Percentiles rank a stretch among this genome's conserved stretches.
These are phyloP conservation scores for Motacilla tschutschensis DNA, from an alignment of 2,113 vertebrate genomes.

Conservation along the genomic window DNA sequence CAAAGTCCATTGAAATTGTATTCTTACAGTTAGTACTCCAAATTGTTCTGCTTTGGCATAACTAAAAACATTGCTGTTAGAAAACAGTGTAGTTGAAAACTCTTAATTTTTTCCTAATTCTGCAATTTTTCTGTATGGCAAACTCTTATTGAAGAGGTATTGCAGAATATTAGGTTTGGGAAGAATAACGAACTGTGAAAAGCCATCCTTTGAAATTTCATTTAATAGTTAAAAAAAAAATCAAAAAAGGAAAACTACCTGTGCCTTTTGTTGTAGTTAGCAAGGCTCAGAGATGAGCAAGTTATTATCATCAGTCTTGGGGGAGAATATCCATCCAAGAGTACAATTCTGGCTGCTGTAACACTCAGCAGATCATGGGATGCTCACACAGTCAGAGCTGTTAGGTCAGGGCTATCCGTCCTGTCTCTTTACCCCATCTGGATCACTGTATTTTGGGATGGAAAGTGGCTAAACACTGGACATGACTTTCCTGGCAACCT, in stretches of 20 bases:
- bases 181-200: neutral
- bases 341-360: neutral
- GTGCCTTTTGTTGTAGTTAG: neutral
- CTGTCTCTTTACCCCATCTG: neutral
- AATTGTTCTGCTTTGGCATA: neutral
- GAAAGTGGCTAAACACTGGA: neutral
- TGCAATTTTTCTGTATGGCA: neutral
- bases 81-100: neutral
- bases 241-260: neutral
- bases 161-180: neutral
- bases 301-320: neutral
- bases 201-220: neutral
- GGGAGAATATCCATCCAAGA: neutral
- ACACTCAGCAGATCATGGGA: neutral
- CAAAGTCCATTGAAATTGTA: neutral
- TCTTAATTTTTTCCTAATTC: neutral
- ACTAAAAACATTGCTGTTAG: neutral
- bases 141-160: neutral
- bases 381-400: neutral
- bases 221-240: neutral
- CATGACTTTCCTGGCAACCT: neutral
- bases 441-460: fast-evolving
- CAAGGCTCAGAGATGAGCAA: neutral
- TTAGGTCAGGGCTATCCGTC: neutral
- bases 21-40: neutral